A percentile compares a stretch with the other conserved stretches of the same genome.
Evolutionary conservation across 2,113 vertebrate species (phyloP).

Genomic region (Arizona elegans): DNA sequence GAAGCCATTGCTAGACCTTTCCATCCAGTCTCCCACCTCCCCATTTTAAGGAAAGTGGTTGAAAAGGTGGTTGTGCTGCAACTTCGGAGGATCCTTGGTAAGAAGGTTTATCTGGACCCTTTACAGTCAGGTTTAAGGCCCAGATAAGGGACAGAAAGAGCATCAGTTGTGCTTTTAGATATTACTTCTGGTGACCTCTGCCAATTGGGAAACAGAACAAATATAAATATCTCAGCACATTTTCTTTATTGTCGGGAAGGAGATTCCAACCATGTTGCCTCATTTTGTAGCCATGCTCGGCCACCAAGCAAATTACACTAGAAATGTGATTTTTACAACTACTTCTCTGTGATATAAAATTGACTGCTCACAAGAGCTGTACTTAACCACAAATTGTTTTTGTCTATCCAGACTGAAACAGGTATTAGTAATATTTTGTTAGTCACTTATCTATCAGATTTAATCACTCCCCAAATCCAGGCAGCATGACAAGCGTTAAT

Average conservation of each 20-base stretch:
- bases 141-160: neutral
- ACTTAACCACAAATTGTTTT: neutral
- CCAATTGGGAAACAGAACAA: neutral
- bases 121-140: neutral
- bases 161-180: neutral
- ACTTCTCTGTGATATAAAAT: no score
- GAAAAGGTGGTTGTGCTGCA: neutral
- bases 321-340: neutral
- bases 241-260: conserved; percentile 12
- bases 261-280: neutral
- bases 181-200: neutral
- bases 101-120: neutral
- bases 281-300: neutral
- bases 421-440: neutral
- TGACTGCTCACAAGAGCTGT: neutral
- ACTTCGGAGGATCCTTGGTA: neutral
- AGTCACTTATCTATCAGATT: accelerated
- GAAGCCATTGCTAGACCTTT: neutral
- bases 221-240: neutral
- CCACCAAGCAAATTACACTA: neutral
- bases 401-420: neutral
- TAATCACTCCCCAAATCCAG: neutral
- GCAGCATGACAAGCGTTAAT: neutral
- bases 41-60: neutral
- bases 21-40: neutral